Base-by-base conservation (phyloP, 2,888 invertebrate genomes). In the Dascillus cervinus region DNA sequence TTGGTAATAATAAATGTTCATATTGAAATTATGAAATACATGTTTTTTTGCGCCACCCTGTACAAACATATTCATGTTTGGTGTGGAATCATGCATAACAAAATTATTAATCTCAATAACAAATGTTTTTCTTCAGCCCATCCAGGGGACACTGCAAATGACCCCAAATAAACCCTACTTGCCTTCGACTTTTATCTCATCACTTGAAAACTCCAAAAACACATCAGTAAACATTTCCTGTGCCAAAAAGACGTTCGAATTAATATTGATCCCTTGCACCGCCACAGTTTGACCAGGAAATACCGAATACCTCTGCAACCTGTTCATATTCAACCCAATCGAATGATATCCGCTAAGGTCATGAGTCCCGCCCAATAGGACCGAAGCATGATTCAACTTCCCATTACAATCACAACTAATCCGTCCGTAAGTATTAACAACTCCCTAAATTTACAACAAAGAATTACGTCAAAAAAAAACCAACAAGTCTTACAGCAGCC, bases 241-340 rank as follows among this genome's bases (percentile, higher is more conserved):
- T 0, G 77, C 84, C 11, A 78, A 58, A 39, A 91, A 72, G 31
- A 66, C 69, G 48, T 77, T 75, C 1, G 83, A 84, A 11, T 76
- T 74, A 0, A 77, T 75, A 60, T 86, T 86, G 3, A 72, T 67
- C 1, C 88, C 90, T 29, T 77, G 73, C 37, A 84, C 72, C 22
- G 81, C 80, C 5, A 87, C 76, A 26, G 82, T 72, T 70, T 88
- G 87, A 1, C 89, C 88, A 11, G 85, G 81, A 56, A 83, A 88
- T 37, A 88, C 54, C 0, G 82, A 77, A 55, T 77, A 84, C 41
- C 73, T 72, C 26, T 70, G 63, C 1, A 76, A 43, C 20, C 65
- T 60, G 4, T 58, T 60, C 3, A 79, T 50, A 56, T 75, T 73
- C 17, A 79, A 37, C 17, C 29, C 31, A 3, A 52, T 37, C 10